Evolutionary conservation across 2,113 vertebrate species (phyloP), one percentile per base, ranked within the genome.

Genomic region (Prolemur simus): DNA sequence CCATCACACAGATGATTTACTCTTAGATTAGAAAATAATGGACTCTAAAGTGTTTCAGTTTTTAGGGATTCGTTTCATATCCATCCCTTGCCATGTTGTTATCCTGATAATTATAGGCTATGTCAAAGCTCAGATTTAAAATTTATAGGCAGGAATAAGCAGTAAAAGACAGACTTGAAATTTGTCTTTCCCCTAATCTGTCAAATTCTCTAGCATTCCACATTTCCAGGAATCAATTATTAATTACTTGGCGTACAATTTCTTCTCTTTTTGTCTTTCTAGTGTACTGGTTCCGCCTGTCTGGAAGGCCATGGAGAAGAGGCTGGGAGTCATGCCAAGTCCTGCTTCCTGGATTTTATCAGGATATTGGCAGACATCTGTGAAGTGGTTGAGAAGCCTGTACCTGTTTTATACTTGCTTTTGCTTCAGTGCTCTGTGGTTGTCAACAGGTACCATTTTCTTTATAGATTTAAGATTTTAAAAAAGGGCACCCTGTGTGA

Each of bases 231-330:
- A 97, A 60, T 95, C 87, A 96, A 64, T 0, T 85, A 93, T 86
- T 39, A n/a, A 29, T 91, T 97, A 56, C 81, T 98, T 83, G 29
- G 87, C n/a, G 74, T 68, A 20, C 94, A 60, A 96, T 90, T 91
- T 97, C 34, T 97, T 60, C 89, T 92, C 95, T 66, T 52, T 97
- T 0, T 6, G 0, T 97, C 77, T 98, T 98, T 97, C 78, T 91
- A 99, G 99, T 98, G 95, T 93, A 96, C 96, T 0, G 15, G 82
- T 97, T 97, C 97, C 84, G 83, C 97, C 97, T 97, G 45, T 97
- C 92, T 90, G 95, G 96, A 89, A 99, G 98, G 98, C 98, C 98
- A 99, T 99, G 99, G 99, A 98, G 98, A 98, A 98, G 98, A 98
- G 95, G n/a, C 91, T 98, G 98, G 98, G 98, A 98, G 92, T 96